Conservation (phyloP, 2,888 invertebrate species). For the Elysia crispata region DNA sequence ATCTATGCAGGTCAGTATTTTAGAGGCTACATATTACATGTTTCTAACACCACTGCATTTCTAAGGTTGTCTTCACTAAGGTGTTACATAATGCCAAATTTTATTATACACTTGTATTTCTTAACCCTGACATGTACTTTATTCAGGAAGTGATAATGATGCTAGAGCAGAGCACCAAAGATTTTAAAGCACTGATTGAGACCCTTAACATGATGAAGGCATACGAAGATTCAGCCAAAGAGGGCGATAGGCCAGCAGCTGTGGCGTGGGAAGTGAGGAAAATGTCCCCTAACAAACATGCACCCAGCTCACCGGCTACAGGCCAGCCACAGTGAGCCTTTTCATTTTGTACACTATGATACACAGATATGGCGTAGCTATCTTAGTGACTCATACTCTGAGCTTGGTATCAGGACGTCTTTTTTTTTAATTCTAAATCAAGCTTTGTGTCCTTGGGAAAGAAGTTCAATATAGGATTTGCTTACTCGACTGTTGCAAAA, state of each 20-base stretch:
- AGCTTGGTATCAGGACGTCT: too few species aligned
- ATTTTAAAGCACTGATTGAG: slow-evolving; percentile 94
- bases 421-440: too few species aligned
- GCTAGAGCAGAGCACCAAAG: slow-evolving; percentile 93
- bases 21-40: too few species aligned
- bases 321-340: slow-evolving; percentile 49
- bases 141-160: slow-evolving; percentile 93
- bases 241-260: slow-evolving; percentile 85
- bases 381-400: too few species aligned
- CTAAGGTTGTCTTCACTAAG: too few species aligned
- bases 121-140: neutral
- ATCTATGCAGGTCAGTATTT: too few species aligned
- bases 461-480: too few species aligned
- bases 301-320: slow-evolving; percentile 66
- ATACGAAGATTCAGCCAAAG: slow-evolving; percentile 89
- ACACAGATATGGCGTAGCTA: neutral
- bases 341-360: neutral
- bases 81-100: too few species aligned
- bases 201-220: slow-evolving; percentile 96
- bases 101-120: too few species aligned
- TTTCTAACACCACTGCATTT: too few species aligned
- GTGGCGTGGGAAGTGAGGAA: slow-evolving; percentile 97
- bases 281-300: slow-evolving; percentile 80
- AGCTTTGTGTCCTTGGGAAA: too few species aligned
- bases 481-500: too few species aligned